These are phyloP conservation scores for Colossoma macropomum DNA, from an alignment of 2,113 vertebrate genomes.

Conservation along the genomic window DNA sequence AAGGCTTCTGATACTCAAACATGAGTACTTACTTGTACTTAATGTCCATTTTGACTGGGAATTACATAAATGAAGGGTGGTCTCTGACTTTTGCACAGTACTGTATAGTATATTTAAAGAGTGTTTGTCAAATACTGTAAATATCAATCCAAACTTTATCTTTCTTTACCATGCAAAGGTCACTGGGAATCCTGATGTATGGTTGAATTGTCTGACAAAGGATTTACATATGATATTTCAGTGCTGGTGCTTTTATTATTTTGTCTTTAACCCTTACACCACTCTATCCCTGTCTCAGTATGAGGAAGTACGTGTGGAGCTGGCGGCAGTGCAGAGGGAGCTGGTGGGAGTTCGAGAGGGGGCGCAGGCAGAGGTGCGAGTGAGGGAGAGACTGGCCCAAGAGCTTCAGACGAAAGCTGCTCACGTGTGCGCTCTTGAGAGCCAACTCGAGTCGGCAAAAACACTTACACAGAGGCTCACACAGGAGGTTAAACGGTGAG, in stretches of 20 bases:
- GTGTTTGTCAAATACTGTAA: too few species aligned
- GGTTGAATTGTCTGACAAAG: not conserved
- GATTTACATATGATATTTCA: not conserved
- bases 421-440: conserved; percentile 77
- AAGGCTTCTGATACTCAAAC: too few species aligned
- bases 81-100: too few species aligned
- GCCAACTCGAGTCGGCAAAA: conserved; percentile 75
- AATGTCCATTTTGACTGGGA: too few species aligned
- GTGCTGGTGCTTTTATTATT: not conserved
- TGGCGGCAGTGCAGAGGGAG: conserved; percentile 69
- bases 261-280: not conserved
- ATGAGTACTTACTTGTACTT: too few species aligned
- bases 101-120: too few species aligned
- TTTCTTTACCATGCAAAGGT: too few species aligned
- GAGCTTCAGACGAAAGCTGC: conserved; percentile 78
- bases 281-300: conserved; percentile 49
- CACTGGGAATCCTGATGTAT: not conserved
- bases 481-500: conserved; percentile 79
- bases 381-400: conserved; percentile 68
- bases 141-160: not conserved
- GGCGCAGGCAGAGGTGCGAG: conserved; percentile 55
- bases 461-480: conserved; percentile 71
- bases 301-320: conserved; percentile 74
- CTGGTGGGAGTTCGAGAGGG: conserved; percentile 69
- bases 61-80: too few species aligned